Percentiles rank a stretch among this genome's conserved stretches.
phyloP scores from a whole-genome alignment of 2,888 invertebrate species.

The Drosophila atripex region DNA sequence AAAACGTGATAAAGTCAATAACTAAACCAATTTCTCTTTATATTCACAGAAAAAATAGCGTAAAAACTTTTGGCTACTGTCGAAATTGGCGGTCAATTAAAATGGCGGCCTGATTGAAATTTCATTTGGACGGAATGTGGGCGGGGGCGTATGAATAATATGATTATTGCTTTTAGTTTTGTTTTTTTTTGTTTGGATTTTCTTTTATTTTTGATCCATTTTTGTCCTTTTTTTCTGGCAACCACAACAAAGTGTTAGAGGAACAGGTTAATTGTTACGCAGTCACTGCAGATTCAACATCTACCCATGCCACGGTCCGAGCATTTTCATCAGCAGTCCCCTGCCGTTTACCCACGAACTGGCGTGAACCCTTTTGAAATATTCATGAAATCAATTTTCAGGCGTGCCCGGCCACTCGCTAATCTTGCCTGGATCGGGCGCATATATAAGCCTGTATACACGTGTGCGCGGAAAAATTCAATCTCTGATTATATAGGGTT shows the following conservation, averaged over 20 bases:
- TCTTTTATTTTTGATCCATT: conserved; percentile 2
- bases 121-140: neutral
- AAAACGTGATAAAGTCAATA: conserved; percentile 62
- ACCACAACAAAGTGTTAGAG: conserved; percentile 68
- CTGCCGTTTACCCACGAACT: conserved; percentile 1
- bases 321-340: conserved; percentile 6
- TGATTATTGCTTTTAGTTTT: conserved; percentile 19
- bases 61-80: conserved; percentile 3
- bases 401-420: conserved; percentile 26
- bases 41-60: conserved; percentile 10
- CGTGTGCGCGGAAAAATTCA: neutral
- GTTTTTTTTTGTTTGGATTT: conserved; percentile 31
- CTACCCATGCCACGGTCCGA: neutral
- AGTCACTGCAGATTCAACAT: conserved; percentile 47
- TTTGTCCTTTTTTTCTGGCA: conserved; percentile 21
- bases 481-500: too few species aligned
- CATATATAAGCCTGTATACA: conserved; percentile 10
- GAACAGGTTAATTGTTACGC: conserved; percentile 69
- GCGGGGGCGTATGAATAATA: conserved; percentile 35
- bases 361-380: conserved; percentile 68
- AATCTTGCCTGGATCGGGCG: conserved; percentile 26
- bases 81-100: conserved; percentile 56
- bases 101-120: conserved; percentile 36
- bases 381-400: conserved; percentile 78
- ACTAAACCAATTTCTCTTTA: conserved; percentile 52